A percentile compares a stretch with the other conserved stretches of the same genome.
These are phyloP conservation scores for Hippocampus zosterae DNA, from an alignment of 2,113 vertebrate genomes.

Conservation along the genomic window DNA sequence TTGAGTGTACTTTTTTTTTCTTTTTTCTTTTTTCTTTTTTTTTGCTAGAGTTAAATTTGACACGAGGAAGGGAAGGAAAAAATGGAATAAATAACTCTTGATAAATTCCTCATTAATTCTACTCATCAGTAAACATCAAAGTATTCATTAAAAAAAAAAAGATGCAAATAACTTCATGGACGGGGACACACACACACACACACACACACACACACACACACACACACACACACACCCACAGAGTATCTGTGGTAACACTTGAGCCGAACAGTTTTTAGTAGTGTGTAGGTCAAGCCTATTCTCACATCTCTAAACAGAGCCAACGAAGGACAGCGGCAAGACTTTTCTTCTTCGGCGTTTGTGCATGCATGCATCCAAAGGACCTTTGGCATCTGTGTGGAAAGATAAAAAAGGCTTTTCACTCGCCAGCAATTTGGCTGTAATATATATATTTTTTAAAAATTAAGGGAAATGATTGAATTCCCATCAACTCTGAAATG, in stretches of 20 bases:
- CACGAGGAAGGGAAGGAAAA: neutral
- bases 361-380: slow-evolving; percentile 19
- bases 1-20: neutral
- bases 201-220: too few relatives aligned
- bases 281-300: slow-evolving; percentile 12
- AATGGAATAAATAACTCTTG: neutral
- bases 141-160: neutral
- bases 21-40: neutral
- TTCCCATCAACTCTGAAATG: slow-evolving; percentile 3
- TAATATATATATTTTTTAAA: neutral
- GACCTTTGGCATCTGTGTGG: neutral
- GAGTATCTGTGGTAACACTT: slow-evolving; percentile 2
- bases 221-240: neutral
- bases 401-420: neutral
- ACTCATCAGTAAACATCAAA: neutral
- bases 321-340: slow-evolving; percentile 49
- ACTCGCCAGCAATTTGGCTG: neutral
- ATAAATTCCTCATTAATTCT: slow-evolving; percentile 1
- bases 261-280: slow-evolving; percentile 23
- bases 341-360: slow-evolving; percentile 2
- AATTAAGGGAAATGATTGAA: neutral
- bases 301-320: slow-evolving; percentile 17
- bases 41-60: neutral
- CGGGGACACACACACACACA: too few relatives aligned
- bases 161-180: neutral